These are phyloP conservation scores for Petrolisthes manimaculis DNA, from an alignment of 2,888 invertebrate genomes.

Conservation along the genomic window DNA sequence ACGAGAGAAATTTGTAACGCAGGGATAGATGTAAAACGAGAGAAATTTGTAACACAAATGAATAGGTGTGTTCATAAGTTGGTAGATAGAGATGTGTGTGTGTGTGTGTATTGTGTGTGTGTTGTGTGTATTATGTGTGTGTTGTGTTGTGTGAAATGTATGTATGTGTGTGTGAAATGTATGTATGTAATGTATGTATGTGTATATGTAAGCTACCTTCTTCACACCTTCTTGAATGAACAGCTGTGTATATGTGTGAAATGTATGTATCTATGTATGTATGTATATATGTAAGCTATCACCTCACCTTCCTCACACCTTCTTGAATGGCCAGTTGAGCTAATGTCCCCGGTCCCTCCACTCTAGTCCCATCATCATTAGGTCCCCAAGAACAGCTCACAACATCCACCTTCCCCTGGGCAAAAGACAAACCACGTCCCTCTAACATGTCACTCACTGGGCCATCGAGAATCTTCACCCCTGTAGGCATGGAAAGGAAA, in stretches of 20 bases:
- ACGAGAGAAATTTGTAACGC: no score
- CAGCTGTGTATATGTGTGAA: no score
- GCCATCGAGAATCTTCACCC: conserved; percentile 89
- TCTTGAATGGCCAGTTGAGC: conserved; percentile 81
- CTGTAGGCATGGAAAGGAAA: conserved; percentile 69
- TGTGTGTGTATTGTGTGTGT: no score
- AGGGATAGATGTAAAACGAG: no score
- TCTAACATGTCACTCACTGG: conserved; percentile 88
- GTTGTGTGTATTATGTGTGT: no score
- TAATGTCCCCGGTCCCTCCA: conserved; percentile 88
- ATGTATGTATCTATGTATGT: neutral
- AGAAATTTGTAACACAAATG: no score
- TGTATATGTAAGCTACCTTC: no score
- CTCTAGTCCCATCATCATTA: conserved; percentile 87
- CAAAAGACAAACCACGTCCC: conserved; percentile 82
- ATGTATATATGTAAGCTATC: neutral
- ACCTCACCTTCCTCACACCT: conserved; percentile 76
- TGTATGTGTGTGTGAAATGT: neutral
- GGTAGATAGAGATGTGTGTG: no score
- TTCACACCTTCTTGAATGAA: no score
- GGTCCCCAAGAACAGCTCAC: conserved; percentile 96
- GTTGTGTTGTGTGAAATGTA: no score
- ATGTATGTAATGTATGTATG: no score
- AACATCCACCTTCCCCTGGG: conserved; percentile 84
- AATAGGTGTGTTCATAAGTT: no score